Conservation (phyloP, 2,888 invertebrate genomes). For the Nyleta sp. region DNA sequence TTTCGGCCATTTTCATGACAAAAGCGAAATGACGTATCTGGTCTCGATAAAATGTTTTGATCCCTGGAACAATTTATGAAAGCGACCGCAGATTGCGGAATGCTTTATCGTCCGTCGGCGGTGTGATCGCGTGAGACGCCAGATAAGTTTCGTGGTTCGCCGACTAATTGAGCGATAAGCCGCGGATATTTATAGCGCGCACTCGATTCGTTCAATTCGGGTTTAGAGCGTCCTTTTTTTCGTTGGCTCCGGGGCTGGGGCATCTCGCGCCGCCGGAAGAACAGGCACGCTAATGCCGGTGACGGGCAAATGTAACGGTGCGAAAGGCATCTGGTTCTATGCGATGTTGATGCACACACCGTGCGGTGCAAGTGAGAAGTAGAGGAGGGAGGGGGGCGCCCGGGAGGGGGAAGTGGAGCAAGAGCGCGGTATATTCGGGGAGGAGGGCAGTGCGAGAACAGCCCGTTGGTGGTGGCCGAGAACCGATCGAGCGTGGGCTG, state of each 20-base stretch:
- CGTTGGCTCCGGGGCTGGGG: constrained; percentile 8
- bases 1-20: constrained; percentile 25
- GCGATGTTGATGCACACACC: constrained; percentile 72
- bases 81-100: constrained; percentile 25
- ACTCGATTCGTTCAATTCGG: constrained; percentile 7
- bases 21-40: constrained; percentile 35
- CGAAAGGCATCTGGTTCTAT: constrained; percentile 72
- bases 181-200: constrained; percentile 60
- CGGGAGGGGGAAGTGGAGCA: constrained; percentile 59
- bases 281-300: constrained; percentile 49
- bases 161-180: constrained; percentile 77
- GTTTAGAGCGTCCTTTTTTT: background rate
- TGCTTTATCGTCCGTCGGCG: constrained; percentile 19
- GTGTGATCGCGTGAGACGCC: constrained; percentile 69
- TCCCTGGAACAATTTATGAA: constrained; percentile 35
- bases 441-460: constrained; percentile 67
- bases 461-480: constrained; percentile 76
- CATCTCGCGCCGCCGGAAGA: constrained; percentile 30
- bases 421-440: constrained; percentile 56
- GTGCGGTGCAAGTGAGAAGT: constrained; percentile 72
- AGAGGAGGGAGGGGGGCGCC: constrained; percentile 46
- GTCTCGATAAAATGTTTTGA: constrained; percentile 39
- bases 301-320: constrained; percentile 61
- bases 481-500: constrained; percentile 82
- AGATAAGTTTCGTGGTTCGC: constrained; percentile 72